These are phyloP conservation scores for Cryptomyrus ogoouensis DNA, from an alignment of 2,113 vertebrate genomes.

Conservation along the genomic window DNA sequence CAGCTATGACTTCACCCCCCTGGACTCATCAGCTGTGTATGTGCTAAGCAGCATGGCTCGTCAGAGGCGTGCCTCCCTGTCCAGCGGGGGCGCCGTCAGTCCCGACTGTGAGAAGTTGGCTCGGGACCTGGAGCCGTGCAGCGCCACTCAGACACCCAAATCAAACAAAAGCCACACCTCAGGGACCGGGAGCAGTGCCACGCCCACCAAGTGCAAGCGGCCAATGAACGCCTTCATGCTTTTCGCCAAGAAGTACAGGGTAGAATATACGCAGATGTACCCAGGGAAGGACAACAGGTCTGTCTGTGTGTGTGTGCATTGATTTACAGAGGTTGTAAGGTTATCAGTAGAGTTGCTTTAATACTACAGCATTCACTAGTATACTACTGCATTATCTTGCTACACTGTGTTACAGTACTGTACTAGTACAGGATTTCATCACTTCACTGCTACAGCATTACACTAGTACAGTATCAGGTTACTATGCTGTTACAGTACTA, in stretches of 20 bases:
- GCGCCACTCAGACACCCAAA: conserved; percentile 75
- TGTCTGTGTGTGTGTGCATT: neutral
- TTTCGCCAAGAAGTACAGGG: conserved; percentile 98
- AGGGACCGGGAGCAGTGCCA: conserved; percentile 79
- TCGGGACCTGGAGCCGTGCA: conserved; percentile 62
- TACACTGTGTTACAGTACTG: neutral
- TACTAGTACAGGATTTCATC: neutral
- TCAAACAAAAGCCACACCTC: conserved; percentile 80
- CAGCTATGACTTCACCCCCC: conserved; percentile 95
- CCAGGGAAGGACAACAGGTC: conserved; percentile 99
- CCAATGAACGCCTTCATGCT: conserved; percentile 99
- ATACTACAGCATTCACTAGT: neutral
- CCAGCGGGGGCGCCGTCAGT: conserved; percentile 72
- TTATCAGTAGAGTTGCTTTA: neutral
- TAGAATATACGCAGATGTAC: conserved; percentile 99
- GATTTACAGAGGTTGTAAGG: neutral
- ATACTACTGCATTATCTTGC: neutral
- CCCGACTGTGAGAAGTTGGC: conserved; percentile 80
- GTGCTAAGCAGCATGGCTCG: conserved; percentile 98
- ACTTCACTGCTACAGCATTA: neutral
- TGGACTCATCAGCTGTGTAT: conserved; percentile 98
- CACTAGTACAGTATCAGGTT: neutral
- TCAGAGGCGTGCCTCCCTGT: conserved; percentile 86
- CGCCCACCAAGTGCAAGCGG: conserved; percentile 96
- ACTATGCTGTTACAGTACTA: neutral